Percentiles rank a stretch among this genome's conserved stretches.
Conservation (phyloP, 2,113 vertebrate genomes). For the Capra hircus region DNA sequence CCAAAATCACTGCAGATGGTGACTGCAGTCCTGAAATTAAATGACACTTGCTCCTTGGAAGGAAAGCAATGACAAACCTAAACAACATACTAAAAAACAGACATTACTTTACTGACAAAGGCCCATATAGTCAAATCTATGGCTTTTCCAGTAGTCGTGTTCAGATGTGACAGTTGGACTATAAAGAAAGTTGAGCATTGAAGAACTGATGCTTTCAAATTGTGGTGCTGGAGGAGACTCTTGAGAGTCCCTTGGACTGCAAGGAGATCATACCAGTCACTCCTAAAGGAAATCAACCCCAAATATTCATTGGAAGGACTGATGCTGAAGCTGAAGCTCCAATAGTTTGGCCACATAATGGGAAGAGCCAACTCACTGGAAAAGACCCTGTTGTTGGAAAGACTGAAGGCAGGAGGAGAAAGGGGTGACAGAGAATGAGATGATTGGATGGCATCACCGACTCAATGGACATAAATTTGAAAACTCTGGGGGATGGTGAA, state of each 20-base stretch:
- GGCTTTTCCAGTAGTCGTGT: neutral
- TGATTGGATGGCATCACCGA: neutral
- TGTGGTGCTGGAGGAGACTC: neutral
- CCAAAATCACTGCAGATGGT: neutral
- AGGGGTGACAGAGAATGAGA: neutral
- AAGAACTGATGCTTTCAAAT: neutral
- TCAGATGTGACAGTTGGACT: neutral
- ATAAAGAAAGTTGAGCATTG: neutral
- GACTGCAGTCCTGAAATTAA: neutral
- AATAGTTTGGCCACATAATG: neutral
- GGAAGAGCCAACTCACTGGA: neutral
- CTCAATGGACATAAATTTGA: neutral
- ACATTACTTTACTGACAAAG: neutral
- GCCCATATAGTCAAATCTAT: neutral
- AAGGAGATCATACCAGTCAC: neutral
- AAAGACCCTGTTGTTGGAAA: neutral
- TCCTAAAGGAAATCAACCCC: neutral
- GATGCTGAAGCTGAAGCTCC: neutral
- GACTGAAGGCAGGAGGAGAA: neutral
- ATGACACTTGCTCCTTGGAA: neutral
- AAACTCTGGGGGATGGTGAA: neutral
- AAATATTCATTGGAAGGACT: neutral
- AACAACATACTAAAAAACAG: neutral
- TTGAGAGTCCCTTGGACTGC: neutral
- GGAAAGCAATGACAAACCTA: neutral